Percentiles rank a stretch among this genome's conserved stretches.
phyloP scores from a whole-genome alignment of 2,797 vertebrate genomes.

The Pygocentrus nattereri region DNA sequence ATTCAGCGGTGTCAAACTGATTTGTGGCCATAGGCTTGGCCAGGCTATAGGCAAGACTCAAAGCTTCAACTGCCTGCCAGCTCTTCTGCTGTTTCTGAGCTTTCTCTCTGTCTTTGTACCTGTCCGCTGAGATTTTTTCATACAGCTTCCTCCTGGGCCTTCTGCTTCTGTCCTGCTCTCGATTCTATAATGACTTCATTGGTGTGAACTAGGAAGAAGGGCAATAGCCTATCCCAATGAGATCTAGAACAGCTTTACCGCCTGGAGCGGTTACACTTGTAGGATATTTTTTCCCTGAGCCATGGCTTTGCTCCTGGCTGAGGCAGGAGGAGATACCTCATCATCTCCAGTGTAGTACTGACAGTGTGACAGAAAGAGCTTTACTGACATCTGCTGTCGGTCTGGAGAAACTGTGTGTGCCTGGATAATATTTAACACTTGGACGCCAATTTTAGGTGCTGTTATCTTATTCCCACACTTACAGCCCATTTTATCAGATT shows the following conservation, averaged over 20 bases:
- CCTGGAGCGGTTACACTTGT: constrained; percentile 19
- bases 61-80: not conserved
- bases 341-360: constrained; percentile 6
- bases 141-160: constrained; percentile 8
- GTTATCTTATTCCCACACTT: not conserved
- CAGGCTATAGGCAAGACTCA: constrained; percentile 12
- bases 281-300: not conserved
- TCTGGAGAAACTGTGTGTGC: not conserved
- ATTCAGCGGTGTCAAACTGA: constrained; percentile 39
- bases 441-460: not conserved
- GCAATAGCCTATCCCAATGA: not conserved
- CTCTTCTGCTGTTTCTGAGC: constrained; percentile 4
- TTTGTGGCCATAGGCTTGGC: constrained; percentile 48
- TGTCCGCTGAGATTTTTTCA: not conserved
- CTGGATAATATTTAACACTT: not conserved
- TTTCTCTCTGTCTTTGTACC: constrained; percentile 17
- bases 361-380: constrained; percentile 18
- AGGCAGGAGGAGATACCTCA: not conserved
- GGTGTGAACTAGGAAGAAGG: constrained; percentile 24
- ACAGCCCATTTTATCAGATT: not conserved
- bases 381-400: constrained; percentile 76
- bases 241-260: constrained; percentile 26
- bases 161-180: constrained; percentile 8
- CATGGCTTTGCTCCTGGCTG: not conserved
- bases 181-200: constrained; percentile 21